These are phyloP conservation scores for Nothura maculosa DNA, from an alignment of 2,797 vertebrate species.

Conservation along the genomic window DNA sequence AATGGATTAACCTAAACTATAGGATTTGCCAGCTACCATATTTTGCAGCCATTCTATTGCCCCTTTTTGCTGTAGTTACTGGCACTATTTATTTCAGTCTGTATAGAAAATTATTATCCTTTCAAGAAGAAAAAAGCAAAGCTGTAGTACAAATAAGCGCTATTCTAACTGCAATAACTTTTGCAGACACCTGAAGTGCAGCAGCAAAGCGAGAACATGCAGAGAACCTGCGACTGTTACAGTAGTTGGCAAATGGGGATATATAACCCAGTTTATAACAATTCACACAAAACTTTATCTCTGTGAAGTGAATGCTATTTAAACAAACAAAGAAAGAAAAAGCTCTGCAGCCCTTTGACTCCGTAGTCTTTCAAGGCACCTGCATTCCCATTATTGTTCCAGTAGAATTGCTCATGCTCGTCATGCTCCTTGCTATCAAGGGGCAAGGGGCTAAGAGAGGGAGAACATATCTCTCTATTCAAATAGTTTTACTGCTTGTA, in stretches of 20 bases:
- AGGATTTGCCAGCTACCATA: background rate
- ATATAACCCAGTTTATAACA: background rate
- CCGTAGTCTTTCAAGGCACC: background rate
- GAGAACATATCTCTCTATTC: background rate
- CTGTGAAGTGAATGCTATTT: background rate
- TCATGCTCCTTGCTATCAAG: background rate
- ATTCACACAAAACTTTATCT: background rate
- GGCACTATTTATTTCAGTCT: constrained; percentile 20
- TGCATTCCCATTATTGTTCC: background rate
- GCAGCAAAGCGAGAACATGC: background rate
- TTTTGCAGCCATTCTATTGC: background rate
- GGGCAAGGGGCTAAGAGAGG: rapidly evolving
- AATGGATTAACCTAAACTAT: background rate
- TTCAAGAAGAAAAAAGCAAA: background rate
- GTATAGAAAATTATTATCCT: background rate
- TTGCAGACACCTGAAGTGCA: constrained; percentile 17
- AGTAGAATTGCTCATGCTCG: background rate
- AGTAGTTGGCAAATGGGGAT: background rate
- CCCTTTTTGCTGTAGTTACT: constrained; percentile 23
- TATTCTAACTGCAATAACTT: constrained; percentile 38
- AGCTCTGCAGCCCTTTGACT: background rate
- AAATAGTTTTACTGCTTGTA: background rate
- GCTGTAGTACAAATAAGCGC: background rate
- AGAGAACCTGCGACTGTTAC: constrained; percentile 3
- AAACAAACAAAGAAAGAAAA: background rate